These are phyloP conservation scores for Clepsis dumicolana DNA, from an alignment of 2,888 invertebrate genomes.

Conservation along the genomic window DNA sequence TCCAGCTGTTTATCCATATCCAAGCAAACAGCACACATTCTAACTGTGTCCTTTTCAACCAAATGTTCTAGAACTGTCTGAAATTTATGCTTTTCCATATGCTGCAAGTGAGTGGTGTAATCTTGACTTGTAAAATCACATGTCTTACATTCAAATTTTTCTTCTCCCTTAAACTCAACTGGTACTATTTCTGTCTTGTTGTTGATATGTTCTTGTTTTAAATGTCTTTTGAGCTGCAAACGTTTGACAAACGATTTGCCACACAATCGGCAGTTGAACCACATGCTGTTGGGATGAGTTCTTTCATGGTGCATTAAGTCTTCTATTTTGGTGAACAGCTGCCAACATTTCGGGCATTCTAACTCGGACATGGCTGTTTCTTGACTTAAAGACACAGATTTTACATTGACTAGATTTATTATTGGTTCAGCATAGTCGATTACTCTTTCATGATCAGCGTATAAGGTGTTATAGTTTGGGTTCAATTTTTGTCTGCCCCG, in stretches of 20 bases:
- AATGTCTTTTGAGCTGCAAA: slow-evolving; percentile 63
- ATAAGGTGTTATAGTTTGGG: slow-evolving; percentile 66
- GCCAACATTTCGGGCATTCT: slow-evolving; percentile 75
- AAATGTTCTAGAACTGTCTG: slow-evolving; percentile 65
- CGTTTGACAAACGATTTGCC: slow-evolving; percentile 72
- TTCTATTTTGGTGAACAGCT: slow-evolving; percentile 65
- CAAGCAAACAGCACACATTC: slow-evolving; percentile 70
- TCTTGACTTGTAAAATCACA: slow-evolving; percentile 59
- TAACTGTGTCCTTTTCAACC: slow-evolving; percentile 63
- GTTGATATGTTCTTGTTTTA: slow-evolving; percentile 51
- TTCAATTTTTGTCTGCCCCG: slow-evolving; percentile 71
- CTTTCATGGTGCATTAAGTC: slow-evolving; percentile 69
- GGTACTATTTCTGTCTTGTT: slow-evolving; percentile 2
- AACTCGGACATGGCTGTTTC: slow-evolving; percentile 54
- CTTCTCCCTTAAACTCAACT: slow-evolving; percentile 36
- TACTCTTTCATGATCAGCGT: slow-evolving; percentile 65
- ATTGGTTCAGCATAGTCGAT: slow-evolving; percentile 76
- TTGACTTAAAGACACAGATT: slow-evolving; percentile 51
- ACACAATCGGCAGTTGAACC: slow-evolving; percentile 73
- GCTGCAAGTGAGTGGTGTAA: slow-evolving; percentile 64
- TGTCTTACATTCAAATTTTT: slow-evolving; percentile 61
- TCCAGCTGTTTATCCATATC: slow-evolving; percentile 59
- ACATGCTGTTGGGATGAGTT: slow-evolving; percentile 74
- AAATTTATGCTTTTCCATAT: slow-evolving; percentile 78
- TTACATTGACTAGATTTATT: slow-evolving; percentile 65